phyloP scores from a whole-genome alignment of 2,797 vertebrate species.

The Artibeus jamaicensis region DNA sequence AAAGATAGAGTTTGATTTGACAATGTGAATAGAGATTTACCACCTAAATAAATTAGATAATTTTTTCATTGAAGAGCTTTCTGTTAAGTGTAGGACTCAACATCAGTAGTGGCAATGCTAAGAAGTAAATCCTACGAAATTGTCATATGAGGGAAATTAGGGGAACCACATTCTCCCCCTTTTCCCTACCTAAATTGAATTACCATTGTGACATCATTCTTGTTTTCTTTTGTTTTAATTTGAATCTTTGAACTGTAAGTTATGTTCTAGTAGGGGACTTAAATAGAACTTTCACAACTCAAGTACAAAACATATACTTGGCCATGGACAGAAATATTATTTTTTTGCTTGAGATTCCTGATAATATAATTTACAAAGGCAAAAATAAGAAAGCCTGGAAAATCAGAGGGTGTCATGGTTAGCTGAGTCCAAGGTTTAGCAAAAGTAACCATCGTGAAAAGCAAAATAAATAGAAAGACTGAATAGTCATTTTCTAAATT shows the following conservation, averaged over 20 bases:
- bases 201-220: background rate
- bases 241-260: background rate
- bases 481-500: background rate
- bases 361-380: background rate
- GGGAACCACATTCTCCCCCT: rapidly evolving
- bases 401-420: background rate
- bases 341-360: background rate
- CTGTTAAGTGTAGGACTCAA: background rate
- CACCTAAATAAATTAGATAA: background rate
- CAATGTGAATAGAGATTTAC: background rate
- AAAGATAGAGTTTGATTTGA: background rate
- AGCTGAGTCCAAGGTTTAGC: background rate
- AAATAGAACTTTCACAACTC: background rate
- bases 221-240: background rate
- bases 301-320: background rate
- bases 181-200: background rate
- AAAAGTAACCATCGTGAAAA: background rate
- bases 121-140: background rate
- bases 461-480: background rate
- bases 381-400: background rate
- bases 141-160: background rate
- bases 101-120: background rate
- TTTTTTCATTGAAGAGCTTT: background rate
- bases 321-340: background rate
- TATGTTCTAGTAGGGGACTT: background rate